These are phyloP conservation scores for Danionella dracula DNA, from an alignment of 2,797 vertebrate genomes.

Conservation along the genomic window DNA sequence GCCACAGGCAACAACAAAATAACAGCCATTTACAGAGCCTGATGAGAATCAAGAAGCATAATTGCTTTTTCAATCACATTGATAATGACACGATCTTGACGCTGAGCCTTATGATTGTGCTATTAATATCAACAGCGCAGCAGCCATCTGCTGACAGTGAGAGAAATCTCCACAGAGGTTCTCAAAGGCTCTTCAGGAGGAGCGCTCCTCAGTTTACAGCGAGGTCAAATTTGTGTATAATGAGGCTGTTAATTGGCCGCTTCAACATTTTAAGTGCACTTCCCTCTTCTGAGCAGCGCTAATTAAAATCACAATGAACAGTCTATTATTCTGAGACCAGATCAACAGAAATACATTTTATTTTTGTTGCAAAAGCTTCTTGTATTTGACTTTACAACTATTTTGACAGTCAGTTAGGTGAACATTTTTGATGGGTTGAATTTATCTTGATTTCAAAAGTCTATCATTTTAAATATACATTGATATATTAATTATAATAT, in stretches of 20 bases:
- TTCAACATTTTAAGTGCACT: slow-evolving; percentile 16
- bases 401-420: no score
- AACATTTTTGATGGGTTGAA: no score
- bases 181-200: slow-evolving; percentile 9
- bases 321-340: no score
- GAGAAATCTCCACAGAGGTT: neutral
- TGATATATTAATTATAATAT: no score
- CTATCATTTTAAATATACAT: no score
- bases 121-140: slow-evolving; percentile 71
- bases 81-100: slow-evolving; percentile 72
- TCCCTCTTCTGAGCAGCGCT: slow-evolving; percentile 3
- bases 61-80: slow-evolving; percentile 73
- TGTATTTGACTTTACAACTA: no score
- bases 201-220: neutral
- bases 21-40: slow-evolving; percentile 47
- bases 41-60: slow-evolving; percentile 69
- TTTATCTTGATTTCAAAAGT: no score
- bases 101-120: slow-evolving; percentile 67
- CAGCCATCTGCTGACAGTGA: slow-evolving; percentile 65
- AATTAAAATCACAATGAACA: slow-evolving; percentile 12
- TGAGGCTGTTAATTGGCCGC: slow-evolving; percentile 26
- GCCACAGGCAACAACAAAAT: slow-evolving; percentile 49
- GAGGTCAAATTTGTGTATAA: slow-evolving; percentile 31
- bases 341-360: no score
- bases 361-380: no score